Base-by-base conservation (phyloP, 2,888 invertebrate genomes). In the Catocala fraxini region DNA sequence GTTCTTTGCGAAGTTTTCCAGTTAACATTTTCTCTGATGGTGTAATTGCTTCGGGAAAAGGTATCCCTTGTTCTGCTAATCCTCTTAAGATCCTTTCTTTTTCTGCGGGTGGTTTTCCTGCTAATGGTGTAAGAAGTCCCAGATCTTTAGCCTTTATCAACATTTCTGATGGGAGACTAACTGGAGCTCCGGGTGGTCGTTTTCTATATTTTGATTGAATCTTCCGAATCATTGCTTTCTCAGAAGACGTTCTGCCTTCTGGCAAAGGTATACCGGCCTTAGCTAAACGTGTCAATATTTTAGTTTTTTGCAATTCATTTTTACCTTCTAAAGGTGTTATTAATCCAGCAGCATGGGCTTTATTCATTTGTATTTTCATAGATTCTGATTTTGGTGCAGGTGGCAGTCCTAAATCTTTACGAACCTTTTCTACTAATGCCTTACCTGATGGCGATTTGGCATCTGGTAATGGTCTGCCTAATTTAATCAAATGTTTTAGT, bases 391-490 rank as follows among this genome's bases (percentile, higher is more conserved):
- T 51, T 0, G 68, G 65, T 10, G 48, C 57, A 5, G 57, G 64
- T 2, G 63, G 66, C 5, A 67, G 12, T 34, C 66, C 66, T 5
- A 68, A 10, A 0, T 63, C 59, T n/a, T 48, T 35, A 9, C 68
- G 62, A 4, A 68, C 48, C 12, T 57, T 62, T 6, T 49, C 59
- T 6, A 49, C 34, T 0, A 70, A 11, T 7, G 55, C 62, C 39
- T 48, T 68, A 41, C 61, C 84, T 0, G 84, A 82, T 6, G 74
- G 41, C 0, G 84, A 80, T 48, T 69, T 55, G 0, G 80, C 82
- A 58, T 74, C 70, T 0, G 85, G 84, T 1, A 85, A 57, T 4
- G 80, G 73, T 43, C 81, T 11, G 6, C 82, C 81, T 51, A 68
- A 15, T 45, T 59, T 58, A 9, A 66, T 74, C 56, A 74, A 65